Conservation (phyloP, 2,797 vertebrate species). For the Leucoraja ocellata region DNA sequence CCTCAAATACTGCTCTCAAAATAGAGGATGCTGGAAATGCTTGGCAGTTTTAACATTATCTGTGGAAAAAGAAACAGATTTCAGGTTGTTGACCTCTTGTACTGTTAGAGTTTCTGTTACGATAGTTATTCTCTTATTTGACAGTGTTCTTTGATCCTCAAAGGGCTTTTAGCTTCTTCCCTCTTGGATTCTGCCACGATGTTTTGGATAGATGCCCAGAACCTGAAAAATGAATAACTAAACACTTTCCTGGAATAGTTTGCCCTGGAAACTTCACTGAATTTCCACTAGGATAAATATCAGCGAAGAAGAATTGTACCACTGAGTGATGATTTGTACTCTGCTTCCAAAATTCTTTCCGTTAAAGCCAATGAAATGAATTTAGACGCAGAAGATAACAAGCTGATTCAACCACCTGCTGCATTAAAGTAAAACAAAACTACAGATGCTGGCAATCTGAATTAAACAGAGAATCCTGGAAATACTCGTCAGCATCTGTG, state of each 20-base stretch:
- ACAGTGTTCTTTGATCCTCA: neutral
- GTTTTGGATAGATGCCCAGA: neutral
- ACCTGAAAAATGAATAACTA: neutral
- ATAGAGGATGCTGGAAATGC: neutral
- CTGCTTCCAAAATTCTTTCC: too few relatives aligned
- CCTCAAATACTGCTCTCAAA: neutral
- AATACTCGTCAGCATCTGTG: too few relatives aligned
- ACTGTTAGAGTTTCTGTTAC: neutral
- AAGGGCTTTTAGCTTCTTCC: neutral
- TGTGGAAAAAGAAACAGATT: neutral
- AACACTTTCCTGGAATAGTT: neutral
- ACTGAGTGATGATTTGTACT: too few relatives aligned
- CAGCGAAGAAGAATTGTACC: neutral
- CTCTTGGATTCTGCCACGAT: neutral
- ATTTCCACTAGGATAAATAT: neutral
- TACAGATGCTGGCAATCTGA: too few relatives aligned
- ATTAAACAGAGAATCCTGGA: too few relatives aligned
- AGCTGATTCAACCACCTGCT: too few relatives aligned
- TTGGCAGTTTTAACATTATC: neutral
- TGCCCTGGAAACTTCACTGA: neutral
- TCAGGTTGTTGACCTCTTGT: neutral
- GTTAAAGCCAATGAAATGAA: too few relatives aligned
- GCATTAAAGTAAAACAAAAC: too few relatives aligned
- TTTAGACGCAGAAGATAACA: too few relatives aligned
- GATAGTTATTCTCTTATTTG: neutral